phyloP scores from a whole-genome alignment of 2,888 invertebrate species.

The Zeuzera pyrina region DNA sequence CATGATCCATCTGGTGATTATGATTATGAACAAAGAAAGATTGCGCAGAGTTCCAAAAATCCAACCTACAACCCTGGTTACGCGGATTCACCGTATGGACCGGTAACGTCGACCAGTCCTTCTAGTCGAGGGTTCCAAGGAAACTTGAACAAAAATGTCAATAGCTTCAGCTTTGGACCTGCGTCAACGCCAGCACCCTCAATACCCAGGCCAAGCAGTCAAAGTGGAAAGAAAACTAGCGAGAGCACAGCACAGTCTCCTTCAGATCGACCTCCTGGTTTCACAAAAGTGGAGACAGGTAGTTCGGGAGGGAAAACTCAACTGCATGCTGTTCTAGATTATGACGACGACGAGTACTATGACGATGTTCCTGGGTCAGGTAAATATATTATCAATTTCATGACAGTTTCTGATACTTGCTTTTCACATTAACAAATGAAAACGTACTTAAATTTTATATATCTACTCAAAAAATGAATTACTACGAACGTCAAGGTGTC shows the following conservation, averaged over 20 bases:
- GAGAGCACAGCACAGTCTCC: slow-evolving; percentile 46
- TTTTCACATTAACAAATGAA: no score
- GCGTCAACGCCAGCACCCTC: slow-evolving; percentile 31
- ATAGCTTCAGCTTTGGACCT: slow-evolving; percentile 45
- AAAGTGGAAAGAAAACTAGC: slow-evolving; percentile 63
- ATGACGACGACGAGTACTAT: slow-evolving; percentile 74
- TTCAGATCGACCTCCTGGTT: slow-evolving; percentile 74
- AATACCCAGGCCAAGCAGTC: slow-evolving; percentile 27
- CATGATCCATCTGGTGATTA: slow-evolving; percentile 64
- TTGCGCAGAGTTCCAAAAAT: slow-evolving; percentile 32
- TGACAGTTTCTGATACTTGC: not conserved
- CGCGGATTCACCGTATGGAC: slow-evolving; percentile 46
- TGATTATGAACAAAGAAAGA: slow-evolving; percentile 55
- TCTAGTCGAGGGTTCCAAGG: slow-evolving; percentile 53
- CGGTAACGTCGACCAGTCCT: slow-evolving; percentile 40
- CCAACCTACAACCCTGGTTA: slow-evolving; percentile 49
- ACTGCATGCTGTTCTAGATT: slow-evolving; percentile 81
- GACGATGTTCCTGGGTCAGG: slow-evolving; percentile 74
- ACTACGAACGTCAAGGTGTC: not conserved
- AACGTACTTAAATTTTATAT: not conserved
- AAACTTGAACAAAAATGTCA: slow-evolving; percentile 46
- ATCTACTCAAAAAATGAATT: no score
- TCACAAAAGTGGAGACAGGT: slow-evolving; percentile 75
- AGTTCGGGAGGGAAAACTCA: slow-evolving; percentile 75
- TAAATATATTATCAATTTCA: slow-evolving; percentile 20